These are phyloP conservation scores for Mormyrus lacerda DNA, from an alignment of 2,113 vertebrate species.

Conservation along the genomic window DNA sequence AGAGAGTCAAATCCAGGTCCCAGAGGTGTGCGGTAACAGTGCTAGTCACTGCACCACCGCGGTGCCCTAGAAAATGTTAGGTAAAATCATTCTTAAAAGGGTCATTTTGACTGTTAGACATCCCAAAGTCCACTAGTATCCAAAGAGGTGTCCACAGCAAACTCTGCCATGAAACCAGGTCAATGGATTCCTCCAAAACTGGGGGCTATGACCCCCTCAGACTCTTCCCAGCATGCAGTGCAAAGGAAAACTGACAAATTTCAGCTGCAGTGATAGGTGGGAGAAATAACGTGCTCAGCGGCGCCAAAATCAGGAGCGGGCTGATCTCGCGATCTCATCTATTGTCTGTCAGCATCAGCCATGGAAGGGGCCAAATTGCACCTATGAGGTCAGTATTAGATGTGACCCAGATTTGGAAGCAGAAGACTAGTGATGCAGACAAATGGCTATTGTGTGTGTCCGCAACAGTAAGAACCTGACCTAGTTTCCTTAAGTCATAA, in stretches of 20 bases:
- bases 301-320: background rate
- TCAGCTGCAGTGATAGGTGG: background rate
- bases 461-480: background rate
- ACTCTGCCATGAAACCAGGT: background rate
- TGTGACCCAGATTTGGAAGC: constrained; percentile 1
- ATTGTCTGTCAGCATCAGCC: background rate
- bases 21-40: background rate
- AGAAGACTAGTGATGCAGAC: background rate
- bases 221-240: background rate
- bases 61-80: background rate
- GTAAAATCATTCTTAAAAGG: background rate
- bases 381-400: background rate
- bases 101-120: background rate
- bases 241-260: background rate
- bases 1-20: background rate
- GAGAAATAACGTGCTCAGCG: background rate
- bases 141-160: background rate
- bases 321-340: background rate
- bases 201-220: background rate
- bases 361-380: background rate
- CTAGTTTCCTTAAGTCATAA: background rate
- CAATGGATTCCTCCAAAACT: background rate
- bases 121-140: background rate
- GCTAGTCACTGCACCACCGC: background rate
- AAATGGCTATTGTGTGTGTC: background rate